Base-by-base conservation (phyloP, 2,113 vertebrate species). In the cattle (Bos taurus) region DNA sequence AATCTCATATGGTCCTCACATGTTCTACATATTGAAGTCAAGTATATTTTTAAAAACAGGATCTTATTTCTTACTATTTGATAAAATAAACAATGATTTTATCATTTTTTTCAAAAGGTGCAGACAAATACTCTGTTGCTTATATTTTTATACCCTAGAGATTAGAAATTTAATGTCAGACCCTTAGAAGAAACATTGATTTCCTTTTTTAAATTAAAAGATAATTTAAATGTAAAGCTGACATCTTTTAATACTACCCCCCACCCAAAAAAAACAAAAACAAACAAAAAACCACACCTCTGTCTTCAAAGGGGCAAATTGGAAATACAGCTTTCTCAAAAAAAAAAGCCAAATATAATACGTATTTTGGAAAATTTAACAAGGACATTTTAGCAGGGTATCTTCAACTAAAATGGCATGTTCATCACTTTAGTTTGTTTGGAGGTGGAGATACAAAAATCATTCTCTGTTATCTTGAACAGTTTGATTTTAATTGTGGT, bases 311-410 rank as follows among this genome's bases (percentile, higher is more conserved):
- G 94, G 62, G 62, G 26, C 88, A 91, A 97, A 90, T 1, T 62
- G n/a, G 85, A 92, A 87, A 93, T 40, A 86, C 0, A 87, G 28
- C 9, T 94, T 95, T 91, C 91, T 91, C 30, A 50, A 86, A 59
- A 96, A n/a, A n/a, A n/a, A 74, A 23, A 1, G 85, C n/a, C 60
- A 87, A 8, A 64, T 91, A 36, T 33, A 91, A 86, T 67, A 78
- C 1, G 48, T 12, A 43, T 48, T 46, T 97, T 93, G 95, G 1
- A 93, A 89, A 96, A 88, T 93, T 67, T 80, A 94, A 84, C 17
- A 96, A 78, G 67, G 83, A 92, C 3, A 97, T 54, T 88, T 97
- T 97, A 97, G 92, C 91, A 97, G 95, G 91, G 95, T 97, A 50
- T 96, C 16, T 84, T 96, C 60, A 83, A 92, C 82, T 96, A 94